Conservation (phyloP, 2,113 vertebrate genomes). For the Gasterosteus aculeatus region DNA sequence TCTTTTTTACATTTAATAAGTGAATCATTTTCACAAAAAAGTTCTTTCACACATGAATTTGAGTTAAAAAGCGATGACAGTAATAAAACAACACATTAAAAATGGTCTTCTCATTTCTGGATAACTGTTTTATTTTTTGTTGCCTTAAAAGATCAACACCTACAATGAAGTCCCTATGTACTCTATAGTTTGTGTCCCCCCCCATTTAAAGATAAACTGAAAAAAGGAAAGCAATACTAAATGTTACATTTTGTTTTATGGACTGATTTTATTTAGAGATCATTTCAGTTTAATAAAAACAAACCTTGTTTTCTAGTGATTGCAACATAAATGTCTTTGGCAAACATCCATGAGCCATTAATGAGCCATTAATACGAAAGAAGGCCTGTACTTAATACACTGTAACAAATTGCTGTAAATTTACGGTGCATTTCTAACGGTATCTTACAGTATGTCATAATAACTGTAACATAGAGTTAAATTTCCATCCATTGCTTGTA, state of each 20-base stretch:
- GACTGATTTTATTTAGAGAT: not conserved
- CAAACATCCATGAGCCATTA: not conserved
- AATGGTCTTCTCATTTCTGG: not conserved
- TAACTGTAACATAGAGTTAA: too few relatives aligned
- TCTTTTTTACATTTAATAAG: not conserved
- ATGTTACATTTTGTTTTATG: not conserved
- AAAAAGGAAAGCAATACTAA: not conserved
- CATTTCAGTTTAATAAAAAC: not conserved
- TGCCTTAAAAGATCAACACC: not conserved
- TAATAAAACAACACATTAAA: not conserved
- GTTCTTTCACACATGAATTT: not conserved
- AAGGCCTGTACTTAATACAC: not conserved
- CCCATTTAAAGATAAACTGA: not conserved
- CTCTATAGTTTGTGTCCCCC: not conserved
- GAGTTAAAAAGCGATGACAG: not conserved
- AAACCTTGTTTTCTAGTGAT: not conserved
- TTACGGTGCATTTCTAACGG: too few relatives aligned
- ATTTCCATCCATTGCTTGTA: too few relatives aligned
- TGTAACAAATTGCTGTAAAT: too few relatives aligned
- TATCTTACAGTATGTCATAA: too few relatives aligned
- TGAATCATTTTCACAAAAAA: not conserved
- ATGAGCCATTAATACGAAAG: not conserved
- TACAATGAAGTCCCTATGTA: not conserved
- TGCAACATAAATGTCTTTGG: not conserved
- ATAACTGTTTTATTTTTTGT: not conserved